Evolutionary conservation across 2,888 invertebrate species (phyloP).

Genomic region (Erebia epiphron): DNA sequence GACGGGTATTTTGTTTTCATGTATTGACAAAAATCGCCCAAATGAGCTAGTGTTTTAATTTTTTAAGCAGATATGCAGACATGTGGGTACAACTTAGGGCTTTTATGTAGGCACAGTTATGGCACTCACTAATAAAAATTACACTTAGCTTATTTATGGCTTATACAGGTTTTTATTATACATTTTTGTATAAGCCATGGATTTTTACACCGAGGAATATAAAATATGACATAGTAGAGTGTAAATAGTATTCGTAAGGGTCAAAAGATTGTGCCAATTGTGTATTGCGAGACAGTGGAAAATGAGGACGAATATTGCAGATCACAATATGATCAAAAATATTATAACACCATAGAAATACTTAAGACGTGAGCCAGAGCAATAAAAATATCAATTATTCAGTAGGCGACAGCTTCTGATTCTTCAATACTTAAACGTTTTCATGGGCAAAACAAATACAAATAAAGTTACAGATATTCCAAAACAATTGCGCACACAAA

Average conservation of each 20-base stretch:
- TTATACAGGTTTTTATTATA: too few species aligned
- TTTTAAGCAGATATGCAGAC: conserved; percentile 21
- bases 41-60: conserved; percentile 22
- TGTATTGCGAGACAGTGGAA: conserved; percentile 24
- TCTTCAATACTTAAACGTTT: conserved; percentile 34
- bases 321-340: conserved; percentile 9
- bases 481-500: neutral
- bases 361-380: conserved; percentile 36
- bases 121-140: too few species aligned
- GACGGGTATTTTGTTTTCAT: neutral
- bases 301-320: conserved; percentile 23
- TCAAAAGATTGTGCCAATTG: conserved; percentile 29
- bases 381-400: conserved; percentile 21
- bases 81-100: conserved; percentile 25
- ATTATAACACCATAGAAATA: conserved; percentile 14
- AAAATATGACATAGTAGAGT: too few species aligned
- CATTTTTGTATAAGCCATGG: too few species aligned
- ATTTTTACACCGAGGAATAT: too few species aligned
- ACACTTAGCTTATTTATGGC: too few species aligned
- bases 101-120: conserved; percentile 15
- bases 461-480: too few species aligned
- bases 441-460: conserved; percentile 21
- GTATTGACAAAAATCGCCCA: conserved; percentile 4
- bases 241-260: too few species aligned
- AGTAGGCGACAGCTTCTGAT: conserved; percentile 40